A percentile compares a stretch with the other conserved stretches of the same genome.
phyloP scores from a whole-genome alignment of 2,113 vertebrate species.

The Neoarius graeffei region DNA sequence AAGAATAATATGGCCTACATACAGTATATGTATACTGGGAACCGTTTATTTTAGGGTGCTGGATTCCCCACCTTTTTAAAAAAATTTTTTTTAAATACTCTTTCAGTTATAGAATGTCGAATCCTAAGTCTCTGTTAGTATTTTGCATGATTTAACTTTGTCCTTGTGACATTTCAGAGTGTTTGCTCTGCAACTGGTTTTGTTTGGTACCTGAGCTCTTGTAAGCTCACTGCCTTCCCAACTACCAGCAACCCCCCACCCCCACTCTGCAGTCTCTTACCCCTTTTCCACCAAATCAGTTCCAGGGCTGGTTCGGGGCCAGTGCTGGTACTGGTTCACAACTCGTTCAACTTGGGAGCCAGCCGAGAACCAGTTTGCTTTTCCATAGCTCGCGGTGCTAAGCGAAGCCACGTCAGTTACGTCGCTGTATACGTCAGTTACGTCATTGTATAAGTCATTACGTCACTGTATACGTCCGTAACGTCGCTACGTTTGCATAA shows the following conservation, averaged over 20 bases:
- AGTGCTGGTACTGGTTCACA: too few species aligned
- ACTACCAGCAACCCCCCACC: background rate
- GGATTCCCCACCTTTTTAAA: slow-evolving; percentile 32
- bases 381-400: too few species aligned
- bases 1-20: background rate
- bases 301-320: too few species aligned
- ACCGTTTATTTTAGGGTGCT: slow-evolving; percentile 32
- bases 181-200: slow-evolving; percentile 4
- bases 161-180: slow-evolving; percentile 33
- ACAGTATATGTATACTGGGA: slow-evolving; percentile 27
- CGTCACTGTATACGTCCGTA: too few species aligned
- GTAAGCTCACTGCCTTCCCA: background rate
- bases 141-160: slow-evolving; percentile 29
- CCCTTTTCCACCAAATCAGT: too few species aligned
- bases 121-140: background rate
- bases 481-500: too few species aligned
- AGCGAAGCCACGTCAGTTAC: too few species aligned
- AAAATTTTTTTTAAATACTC: slow-evolving; percentile 20
- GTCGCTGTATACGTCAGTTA: too few species aligned
- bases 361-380: too few species aligned
- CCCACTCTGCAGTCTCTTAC: background rate
- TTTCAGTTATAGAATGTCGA: background rate
- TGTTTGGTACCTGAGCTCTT: background rate
- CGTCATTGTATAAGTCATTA: too few species aligned
- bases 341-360: too few species aligned